Conservation (phyloP, 2,888 invertebrate species). For the Lordiphosa fenestrarum region DNA sequence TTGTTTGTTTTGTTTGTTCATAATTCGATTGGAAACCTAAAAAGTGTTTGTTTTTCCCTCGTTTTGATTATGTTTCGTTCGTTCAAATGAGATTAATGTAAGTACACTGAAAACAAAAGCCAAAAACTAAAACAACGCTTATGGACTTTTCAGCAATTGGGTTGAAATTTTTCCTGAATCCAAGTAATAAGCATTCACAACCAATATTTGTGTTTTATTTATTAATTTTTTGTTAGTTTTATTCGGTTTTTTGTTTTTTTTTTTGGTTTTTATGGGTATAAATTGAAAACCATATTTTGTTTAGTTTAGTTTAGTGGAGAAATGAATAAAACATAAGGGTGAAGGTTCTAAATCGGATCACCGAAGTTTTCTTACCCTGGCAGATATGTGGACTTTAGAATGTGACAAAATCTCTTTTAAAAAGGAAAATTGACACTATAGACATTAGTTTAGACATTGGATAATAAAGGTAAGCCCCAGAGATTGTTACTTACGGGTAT, state of each 20-base stretch:
- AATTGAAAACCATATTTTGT: constrained; percentile 32
- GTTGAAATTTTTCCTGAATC: constrained; percentile 14
- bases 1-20: constrained; percentile 67
- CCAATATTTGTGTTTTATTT: too few relatives aligned
- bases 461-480: too few relatives aligned
- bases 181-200: not conserved
- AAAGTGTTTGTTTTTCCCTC: constrained; percentile 40
- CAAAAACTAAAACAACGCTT: constrained; percentile 22
- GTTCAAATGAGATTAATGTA: constrained; percentile 39
- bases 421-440: too few relatives aligned
- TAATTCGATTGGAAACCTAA: constrained; percentile 73
- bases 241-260: constrained; percentile 5
- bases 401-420: too few relatives aligned
- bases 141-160: constrained; percentile 57
- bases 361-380: too few relatives aligned
- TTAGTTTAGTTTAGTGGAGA: constrained; percentile 15
- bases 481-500: too few relatives aligned
- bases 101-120: constrained; percentile 56
- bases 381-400: too few relatives aligned
- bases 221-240: constrained; percentile 18
- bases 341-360: too few relatives aligned
- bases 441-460: too few relatives aligned
- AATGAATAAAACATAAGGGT: constrained; percentile 16
- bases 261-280: constrained; percentile 16
- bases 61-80: constrained; percentile 69